A percentile compares a stretch with the other conserved stretches of the same genome.
These are phyloP conservation scores for Hippocampus comes DNA, from an alignment of 2,113 vertebrate species.

Conservation along the genomic window DNA sequence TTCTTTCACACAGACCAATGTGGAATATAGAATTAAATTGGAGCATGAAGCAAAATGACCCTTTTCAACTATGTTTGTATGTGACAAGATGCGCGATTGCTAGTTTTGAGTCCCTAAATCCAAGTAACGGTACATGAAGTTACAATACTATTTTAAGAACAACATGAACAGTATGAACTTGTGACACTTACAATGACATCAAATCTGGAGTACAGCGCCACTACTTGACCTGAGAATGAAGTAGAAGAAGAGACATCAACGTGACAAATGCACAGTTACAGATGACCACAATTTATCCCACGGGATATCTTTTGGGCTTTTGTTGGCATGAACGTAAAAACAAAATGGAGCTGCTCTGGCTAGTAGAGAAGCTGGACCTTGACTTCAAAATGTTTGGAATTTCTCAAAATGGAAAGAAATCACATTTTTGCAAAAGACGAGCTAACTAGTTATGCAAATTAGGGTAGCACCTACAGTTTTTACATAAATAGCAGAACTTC, in stretches of 20 bases:
- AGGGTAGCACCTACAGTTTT: no score
- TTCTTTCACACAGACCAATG: slow-evolving; percentile 60
- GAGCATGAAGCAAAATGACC: background rate
- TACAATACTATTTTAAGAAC: background rate
- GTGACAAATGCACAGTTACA: background rate
- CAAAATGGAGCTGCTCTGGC: no score
- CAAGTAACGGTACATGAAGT: background rate
- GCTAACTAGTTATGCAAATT: no score
- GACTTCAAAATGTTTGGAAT: no score
- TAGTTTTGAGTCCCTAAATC: background rate
- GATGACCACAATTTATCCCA: background rate
- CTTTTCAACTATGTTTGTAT: background rate
- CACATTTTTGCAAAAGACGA: no score
- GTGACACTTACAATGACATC: slow-evolving; percentile 88
- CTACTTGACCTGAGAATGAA: slow-evolving; percentile 79
- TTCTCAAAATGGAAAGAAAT: no score
- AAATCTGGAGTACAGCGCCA: slow-evolving; percentile 92
- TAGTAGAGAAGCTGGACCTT: no score
- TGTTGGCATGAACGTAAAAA: background rate
- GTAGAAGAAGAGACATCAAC: background rate
- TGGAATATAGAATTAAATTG: background rate
- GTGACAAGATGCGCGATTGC: background rate
- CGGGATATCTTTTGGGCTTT: background rate
- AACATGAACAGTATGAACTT: background rate
- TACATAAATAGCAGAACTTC: no score